Conservation (phyloP, 2,888 invertebrate genomes). For the Cheilosia variabilis region DNA sequence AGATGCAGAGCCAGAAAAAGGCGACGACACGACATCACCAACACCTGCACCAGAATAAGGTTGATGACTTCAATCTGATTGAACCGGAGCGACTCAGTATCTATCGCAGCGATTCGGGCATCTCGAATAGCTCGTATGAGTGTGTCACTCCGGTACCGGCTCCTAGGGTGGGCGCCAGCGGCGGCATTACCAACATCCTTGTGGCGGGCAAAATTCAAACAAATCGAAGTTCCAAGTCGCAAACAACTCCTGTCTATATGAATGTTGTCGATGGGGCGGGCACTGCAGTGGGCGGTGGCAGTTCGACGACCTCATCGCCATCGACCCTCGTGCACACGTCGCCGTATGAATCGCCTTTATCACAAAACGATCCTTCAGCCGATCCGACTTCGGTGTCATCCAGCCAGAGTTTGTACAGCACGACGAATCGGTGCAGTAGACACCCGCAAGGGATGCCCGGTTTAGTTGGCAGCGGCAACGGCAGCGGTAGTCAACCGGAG, state of each 20-base stretch:
- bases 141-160: constrained; percentile 86
- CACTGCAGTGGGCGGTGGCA: constrained; percentile 41
- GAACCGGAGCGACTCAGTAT: constrained; percentile 83
- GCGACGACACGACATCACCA: constrained; percentile 71
- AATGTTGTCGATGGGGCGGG: constrained; percentile 62
- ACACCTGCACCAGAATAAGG: constrained; percentile 78
- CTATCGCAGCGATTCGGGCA: constrained; percentile 83
- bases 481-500: constrained; percentile 51
- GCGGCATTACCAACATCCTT: constrained; percentile 33
- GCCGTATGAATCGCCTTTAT: constrained; percentile 80
- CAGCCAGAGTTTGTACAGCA: constrained; percentile 79
- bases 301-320: constrained; percentile 75
- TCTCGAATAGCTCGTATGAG: constrained; percentile 85
- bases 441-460: constrained; percentile 51
- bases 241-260: constrained; percentile 71
- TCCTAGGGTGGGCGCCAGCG: constrained; percentile 82
- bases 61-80: constrained; percentile 80
- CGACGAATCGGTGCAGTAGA: constrained; percentile 62
- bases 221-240: constrained; percentile 59
- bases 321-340: constrained; percentile 79
- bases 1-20: constrained; percentile 60
- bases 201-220: constrained; percentile 54
- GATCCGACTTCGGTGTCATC: constrained; percentile 81
- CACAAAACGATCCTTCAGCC: constrained; percentile 77
- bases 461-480: constrained; percentile 43